Conservation (phyloP, 2,797 vertebrate species). For the Galago senegalensis region DNA sequence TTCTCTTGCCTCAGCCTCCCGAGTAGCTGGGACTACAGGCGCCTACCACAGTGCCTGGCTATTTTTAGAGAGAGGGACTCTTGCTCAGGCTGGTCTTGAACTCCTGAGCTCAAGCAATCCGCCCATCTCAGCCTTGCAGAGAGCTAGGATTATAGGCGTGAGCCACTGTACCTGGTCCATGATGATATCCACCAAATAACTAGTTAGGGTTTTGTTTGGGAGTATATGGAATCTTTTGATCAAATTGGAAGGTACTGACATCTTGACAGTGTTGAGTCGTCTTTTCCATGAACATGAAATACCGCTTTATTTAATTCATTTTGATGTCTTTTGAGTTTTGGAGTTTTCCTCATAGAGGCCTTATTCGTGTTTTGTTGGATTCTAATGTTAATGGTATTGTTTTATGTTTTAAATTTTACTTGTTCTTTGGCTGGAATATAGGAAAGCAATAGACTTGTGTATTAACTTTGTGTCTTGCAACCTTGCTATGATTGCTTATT, state of each 20-base stretch:
- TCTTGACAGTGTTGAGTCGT: background rate
- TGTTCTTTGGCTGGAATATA: background rate
- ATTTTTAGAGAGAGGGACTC: too few species aligned
- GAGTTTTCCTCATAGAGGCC: background rate
- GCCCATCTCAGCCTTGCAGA: too few species aligned
- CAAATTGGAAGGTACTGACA: background rate
- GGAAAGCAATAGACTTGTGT: background rate
- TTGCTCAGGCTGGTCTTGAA: too few species aligned
- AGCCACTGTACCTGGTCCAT: too few species aligned
- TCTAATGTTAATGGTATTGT: background rate
- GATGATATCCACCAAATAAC: background rate
- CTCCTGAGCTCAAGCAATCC: too few species aligned
- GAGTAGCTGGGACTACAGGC: background rate
- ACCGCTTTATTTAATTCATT: background rate
- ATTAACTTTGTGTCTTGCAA: background rate
- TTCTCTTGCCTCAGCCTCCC: too few species aligned
- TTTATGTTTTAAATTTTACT: background rate
- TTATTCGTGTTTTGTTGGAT: background rate
- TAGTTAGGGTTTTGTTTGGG: background rate
- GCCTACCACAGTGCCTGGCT: too few species aligned
- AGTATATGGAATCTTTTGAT: background rate
- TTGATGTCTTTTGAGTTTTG: background rate
- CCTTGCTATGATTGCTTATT: background rate
- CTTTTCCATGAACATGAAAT: background rate
- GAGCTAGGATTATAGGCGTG: too few species aligned